These are phyloP conservation scores for Alligator mississippiensis DNA, from an alignment of 2,113 vertebrate genomes.

Conservation along the genomic window DNA sequence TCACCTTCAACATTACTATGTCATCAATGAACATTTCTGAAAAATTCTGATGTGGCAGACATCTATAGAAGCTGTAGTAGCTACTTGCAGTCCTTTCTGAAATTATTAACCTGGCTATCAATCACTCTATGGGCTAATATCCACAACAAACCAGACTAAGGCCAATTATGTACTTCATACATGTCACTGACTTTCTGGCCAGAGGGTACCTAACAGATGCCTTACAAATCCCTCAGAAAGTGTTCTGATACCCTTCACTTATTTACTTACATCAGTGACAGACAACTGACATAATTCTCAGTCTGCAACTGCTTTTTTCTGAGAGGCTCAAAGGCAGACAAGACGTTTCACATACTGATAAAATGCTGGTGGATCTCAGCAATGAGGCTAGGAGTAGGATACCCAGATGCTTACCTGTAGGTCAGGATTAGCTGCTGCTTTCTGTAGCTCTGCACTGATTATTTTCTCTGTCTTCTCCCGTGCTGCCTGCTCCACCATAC, in stretches of 20 bases:
- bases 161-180: background rate
- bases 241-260: background rate
- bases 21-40: background rate
- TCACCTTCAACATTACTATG: background rate
- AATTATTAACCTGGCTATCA: background rate
- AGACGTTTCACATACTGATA: background rate
- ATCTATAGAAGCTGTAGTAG: fast-evolving
- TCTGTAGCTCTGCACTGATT: constrained; percentile 97
- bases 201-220: background rate
- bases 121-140: background rate
- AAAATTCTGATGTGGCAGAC: background rate
- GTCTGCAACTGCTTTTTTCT: background rate
- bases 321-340: fast-evolving
- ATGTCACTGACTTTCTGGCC: background rate
- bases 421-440: constrained; percentile 97
- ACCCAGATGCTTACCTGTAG: constrained; percentile 83
- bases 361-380: background rate
- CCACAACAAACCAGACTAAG: background rate
- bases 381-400: background rate
- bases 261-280: background rate
- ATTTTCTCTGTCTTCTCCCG: constrained; percentile 98
- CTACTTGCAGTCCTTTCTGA: fast-evolving
- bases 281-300: background rate
- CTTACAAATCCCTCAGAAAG: background rate
- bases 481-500: constrained; percentile 98